phyloP scores from a whole-genome alignment of 2,888 invertebrate species.

The Ochropacha duplaris region DNA sequence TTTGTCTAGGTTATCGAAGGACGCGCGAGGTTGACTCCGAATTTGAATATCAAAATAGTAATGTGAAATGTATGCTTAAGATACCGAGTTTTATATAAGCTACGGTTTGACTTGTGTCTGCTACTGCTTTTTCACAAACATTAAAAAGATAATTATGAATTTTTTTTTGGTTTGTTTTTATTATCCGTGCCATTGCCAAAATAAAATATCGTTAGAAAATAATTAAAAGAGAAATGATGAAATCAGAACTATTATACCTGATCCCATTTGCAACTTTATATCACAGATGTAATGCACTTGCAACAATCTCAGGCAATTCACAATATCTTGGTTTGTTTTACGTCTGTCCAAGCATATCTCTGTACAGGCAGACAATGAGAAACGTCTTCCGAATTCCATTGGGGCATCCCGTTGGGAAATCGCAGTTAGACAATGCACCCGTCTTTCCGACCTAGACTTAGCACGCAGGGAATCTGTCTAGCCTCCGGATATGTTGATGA shows the following conservation, averaged over 20 bases:
- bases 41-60: conserved; percentile 14
- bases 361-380: conserved; percentile 33
- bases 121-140: neutral
- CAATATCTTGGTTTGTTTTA: conserved; percentile 10
- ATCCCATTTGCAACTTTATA: neutral
- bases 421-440: conserved; percentile 47
- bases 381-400: conserved; percentile 56
- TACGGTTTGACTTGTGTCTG: neutral
- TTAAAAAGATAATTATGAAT: neutral
- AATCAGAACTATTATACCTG: neutral
- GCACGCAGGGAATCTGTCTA: conserved; percentile 34
- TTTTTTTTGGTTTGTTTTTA: neutral
- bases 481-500: conserved; percentile 10
- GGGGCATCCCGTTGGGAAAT: conserved; percentile 54
- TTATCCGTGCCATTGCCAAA: neutral
- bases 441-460: conserved; percentile 30
- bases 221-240: neutral
- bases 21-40: conserved; percentile 29
- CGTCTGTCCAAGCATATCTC: neutral
- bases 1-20: conserved; percentile 45
- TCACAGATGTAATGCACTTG: neutral
- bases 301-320: conserved; percentile 3
- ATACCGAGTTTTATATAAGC: neutral
- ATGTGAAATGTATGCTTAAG: neutral
- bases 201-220: neutral